phyloP scores from a whole-genome alignment of 2,797 vertebrate species.

The Anas georgica region DNA sequence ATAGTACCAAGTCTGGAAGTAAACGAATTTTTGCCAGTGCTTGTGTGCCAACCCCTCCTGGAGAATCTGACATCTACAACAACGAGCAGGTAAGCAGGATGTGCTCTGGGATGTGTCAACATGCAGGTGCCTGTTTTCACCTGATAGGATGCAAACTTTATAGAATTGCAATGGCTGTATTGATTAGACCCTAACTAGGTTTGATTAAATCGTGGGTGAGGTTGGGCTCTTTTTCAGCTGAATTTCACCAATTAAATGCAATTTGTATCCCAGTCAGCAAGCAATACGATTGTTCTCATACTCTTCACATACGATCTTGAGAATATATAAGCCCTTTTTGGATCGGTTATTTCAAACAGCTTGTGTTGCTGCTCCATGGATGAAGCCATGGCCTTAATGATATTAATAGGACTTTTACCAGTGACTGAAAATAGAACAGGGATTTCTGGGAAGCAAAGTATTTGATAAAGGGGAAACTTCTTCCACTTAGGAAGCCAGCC shows the following conservation, averaged over 20 bases:
- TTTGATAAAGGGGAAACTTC: neutral
- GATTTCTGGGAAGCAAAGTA: neutral
- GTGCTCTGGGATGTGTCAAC: neutral
- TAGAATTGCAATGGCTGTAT: neutral
- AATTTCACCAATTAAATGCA: neutral
- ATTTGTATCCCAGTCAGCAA: slow-evolving; percentile 6
- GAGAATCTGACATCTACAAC: slow-evolving; percentile 78
- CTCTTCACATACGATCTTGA: neutral
- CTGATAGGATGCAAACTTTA: neutral
- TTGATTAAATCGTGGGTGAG: neutral
- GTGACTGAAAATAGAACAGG: neutral
- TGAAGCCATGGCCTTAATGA: neutral
- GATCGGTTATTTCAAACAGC: neutral
- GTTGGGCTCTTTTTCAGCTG: neutral
- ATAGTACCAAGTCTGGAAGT: slow-evolving; percentile 86
- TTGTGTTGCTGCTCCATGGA: neutral
- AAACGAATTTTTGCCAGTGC: slow-evolving; percentile 83
- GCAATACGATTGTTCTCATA: neutral
- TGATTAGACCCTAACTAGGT: neutral
- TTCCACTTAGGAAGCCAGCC: neutral
- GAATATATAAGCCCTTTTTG: neutral
- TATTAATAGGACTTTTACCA: neutral
- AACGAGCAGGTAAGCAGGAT: slow-evolving; percentile 79
- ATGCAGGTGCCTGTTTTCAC: neutral
- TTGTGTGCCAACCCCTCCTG: slow-evolving; percentile 82